phyloP scores from a whole-genome alignment of 2,113 vertebrate species.

The Nesoenas mayeri region DNA sequence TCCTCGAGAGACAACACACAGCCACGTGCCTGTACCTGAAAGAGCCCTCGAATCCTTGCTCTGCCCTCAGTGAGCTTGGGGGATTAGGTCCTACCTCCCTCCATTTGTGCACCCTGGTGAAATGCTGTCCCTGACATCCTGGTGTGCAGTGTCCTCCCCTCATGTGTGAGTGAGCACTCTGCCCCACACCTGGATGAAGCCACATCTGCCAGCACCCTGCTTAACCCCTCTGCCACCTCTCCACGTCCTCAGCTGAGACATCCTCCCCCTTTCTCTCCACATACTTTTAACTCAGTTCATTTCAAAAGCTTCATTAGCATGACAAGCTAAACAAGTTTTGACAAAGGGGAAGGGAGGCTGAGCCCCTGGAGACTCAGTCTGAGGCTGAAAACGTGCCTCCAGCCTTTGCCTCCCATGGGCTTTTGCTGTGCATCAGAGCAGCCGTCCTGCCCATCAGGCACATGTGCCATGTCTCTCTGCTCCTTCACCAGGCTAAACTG shows the following conservation, averaged over 20 bases:
- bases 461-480: neutral
- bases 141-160: neutral
- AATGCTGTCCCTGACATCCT: rapidly evolving
- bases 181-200: neutral
- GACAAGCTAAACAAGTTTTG: constrained; percentile 60
- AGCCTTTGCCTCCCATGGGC: neutral
- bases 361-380: neutral
- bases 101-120: neutral
- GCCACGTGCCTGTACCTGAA: neutral
- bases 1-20: neutral
- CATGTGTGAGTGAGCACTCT: rapidly evolving
- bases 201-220: neutral
- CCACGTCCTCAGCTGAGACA: rapidly evolving
- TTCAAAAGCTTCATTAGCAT: constrained; percentile 51
- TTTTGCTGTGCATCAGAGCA: neutral
- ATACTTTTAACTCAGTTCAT: neutral
- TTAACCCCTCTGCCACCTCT: neutral
- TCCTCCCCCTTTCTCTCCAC: neutral
- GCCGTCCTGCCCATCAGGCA: neutral
- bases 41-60: neutral
- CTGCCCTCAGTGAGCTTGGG: neutral
- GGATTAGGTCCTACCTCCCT: neutral
- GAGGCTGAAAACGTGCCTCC: neutral
- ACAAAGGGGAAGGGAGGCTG: neutral
- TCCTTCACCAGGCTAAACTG: neutral